Percentiles rank a stretch among this genome's conserved stretches.
phyloP scores from a whole-genome alignment of 2,113 vertebrate genomes.

The Tragelaphus strepsiceros region DNA sequence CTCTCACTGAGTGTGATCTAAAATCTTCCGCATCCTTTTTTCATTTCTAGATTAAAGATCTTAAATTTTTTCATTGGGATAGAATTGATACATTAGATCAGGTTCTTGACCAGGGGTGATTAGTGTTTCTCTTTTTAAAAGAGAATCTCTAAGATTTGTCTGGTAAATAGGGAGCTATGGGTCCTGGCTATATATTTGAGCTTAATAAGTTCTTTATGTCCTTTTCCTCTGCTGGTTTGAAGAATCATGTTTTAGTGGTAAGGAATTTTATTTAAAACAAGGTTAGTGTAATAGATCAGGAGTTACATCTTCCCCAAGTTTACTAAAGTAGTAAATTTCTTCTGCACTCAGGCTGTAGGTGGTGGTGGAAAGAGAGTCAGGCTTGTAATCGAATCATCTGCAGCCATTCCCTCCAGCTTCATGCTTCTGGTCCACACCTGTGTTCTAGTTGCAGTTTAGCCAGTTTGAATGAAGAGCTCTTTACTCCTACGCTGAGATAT shows the following conservation, averaged over 20 bases:
- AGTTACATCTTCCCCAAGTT: not conserved
- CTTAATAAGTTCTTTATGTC: not conserved
- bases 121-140: not conserved
- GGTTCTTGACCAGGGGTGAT: not conserved
- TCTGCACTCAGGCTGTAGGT: not conserved
- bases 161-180: not conserved
- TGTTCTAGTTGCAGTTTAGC: not conserved
- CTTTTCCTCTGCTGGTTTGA: not conserved
- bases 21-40: not conserved
- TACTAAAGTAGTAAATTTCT: not conserved
- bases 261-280: slow-evolving; percentile 15
- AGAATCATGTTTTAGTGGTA: not conserved
- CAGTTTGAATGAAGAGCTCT: slow-evolving; percentile 12
- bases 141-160: not conserved
- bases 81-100: not conserved
- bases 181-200: not conserved
- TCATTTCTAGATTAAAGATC: not conserved
- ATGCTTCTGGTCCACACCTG: not conserved
- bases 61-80: not conserved
- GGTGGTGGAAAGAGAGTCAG: not conserved
- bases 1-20: not conserved
- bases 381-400: not conserved
- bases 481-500: not conserved
- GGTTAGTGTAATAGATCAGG: not conserved
- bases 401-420: not conserved